Conservation (phyloP, 1,140 invertebrate species). For the Cydia strobilella region DNA sequence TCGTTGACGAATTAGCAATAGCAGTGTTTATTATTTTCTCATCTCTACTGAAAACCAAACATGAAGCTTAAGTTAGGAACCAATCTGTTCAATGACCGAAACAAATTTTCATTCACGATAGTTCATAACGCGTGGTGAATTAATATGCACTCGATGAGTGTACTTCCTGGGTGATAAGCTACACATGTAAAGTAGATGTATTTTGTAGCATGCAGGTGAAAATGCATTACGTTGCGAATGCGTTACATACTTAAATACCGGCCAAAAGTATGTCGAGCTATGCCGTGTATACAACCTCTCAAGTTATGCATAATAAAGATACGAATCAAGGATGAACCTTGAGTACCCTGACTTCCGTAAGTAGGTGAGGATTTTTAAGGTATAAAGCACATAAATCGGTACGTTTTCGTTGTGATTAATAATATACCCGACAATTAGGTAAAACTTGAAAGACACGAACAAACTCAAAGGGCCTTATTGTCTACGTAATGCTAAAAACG, state of each 20-base stretch:
- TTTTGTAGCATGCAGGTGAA: neutral
- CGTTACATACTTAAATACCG: neutral
- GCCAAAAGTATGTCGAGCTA: no score
- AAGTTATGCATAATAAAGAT: no score
- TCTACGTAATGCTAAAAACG: no score
- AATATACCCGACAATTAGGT: no score
- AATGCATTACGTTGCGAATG: constrained; percentile 3
- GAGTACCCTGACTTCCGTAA: no score
- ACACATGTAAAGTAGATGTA: neutral
- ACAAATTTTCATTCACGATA: constrained; percentile 23
- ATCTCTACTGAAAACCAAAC: neutral
- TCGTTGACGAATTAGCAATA: neutral
- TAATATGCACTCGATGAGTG: constrained; percentile 22
- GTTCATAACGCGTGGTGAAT: neutral
- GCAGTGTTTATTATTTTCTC: neutral
- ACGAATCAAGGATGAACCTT: no score
- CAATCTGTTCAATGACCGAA: constrained; percentile 25
- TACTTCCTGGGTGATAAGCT: constrained; percentile 15
- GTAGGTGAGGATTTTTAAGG: no score
- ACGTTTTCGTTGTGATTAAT: no score
- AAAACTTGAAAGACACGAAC: no score
- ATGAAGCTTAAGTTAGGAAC: neutral
- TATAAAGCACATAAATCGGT: no score
- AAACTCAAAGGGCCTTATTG: no score
- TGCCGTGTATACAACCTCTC: no score